phyloP scores from a whole-genome alignment of 2,113 vertebrate species.

The Puma concolor region DNA sequence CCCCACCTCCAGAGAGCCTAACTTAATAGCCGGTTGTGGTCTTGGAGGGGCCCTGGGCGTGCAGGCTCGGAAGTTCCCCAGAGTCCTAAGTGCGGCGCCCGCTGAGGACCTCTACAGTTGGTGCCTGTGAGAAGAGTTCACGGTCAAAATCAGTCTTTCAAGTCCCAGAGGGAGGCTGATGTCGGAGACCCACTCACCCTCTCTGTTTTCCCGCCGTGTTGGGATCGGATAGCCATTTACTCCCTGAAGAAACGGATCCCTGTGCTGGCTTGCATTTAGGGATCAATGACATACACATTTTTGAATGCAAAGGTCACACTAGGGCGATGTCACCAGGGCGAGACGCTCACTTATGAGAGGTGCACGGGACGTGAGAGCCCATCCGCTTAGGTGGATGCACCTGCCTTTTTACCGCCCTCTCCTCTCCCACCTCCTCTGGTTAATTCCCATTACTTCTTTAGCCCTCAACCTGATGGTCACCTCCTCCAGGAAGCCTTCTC shows the following conservation, averaged over 20 bases:
- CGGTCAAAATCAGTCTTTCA: background rate
- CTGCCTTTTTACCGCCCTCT: background rate
- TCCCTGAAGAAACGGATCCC: background rate
- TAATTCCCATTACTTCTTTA: background rate
- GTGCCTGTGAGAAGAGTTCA: background rate
- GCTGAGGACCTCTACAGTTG: background rate
- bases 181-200: background rate
- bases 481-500: background rate
- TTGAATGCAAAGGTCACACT: background rate
- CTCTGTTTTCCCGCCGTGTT: background rate
- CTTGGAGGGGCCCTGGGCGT: background rate
- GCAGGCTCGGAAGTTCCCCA: background rate
- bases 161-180: background rate
- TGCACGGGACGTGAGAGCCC: background rate
- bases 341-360: background rate
- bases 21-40: background rate
- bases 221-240: background rate
- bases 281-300: background rate
- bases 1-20: background rate
- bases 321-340: background rate
- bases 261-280: background rate
- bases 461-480: background rate
- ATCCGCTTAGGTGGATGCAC: accelerated
- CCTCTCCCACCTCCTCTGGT: background rate
- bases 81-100: background rate